phyloP scores from a whole-genome alignment of 2,888 invertebrate species.

The Fabriciana adippe region DNA sequence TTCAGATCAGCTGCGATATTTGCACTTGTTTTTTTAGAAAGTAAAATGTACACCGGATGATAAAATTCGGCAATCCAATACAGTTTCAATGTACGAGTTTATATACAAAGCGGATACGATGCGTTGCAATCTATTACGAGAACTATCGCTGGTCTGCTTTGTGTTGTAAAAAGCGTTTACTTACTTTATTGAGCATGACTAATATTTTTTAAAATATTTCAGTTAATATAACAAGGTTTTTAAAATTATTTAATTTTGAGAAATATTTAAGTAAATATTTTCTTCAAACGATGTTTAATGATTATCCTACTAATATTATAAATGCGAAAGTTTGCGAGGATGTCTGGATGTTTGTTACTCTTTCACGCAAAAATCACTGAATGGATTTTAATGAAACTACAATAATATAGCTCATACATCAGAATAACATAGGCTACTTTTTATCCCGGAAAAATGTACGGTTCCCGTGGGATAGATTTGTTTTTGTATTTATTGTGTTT shows the following conservation, averaged over 20 bases:
- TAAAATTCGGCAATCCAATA: conserved; percentile 23
- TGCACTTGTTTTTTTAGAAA: conserved; percentile 39
- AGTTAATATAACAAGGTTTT: not conserved
- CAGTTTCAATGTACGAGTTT: conserved; percentile 17
- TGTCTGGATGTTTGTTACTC: no score
- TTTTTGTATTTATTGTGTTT: no score
- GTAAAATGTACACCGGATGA: conserved; percentile 32
- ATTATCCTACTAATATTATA: no score
- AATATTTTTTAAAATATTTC: not conserved
- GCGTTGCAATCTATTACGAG: not conserved
- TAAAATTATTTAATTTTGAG: not conserved
- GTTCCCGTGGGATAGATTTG: no score
- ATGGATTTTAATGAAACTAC: no score
- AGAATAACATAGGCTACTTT: no score
- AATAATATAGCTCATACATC: no score
- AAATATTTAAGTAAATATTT: not conserved
- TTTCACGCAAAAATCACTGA: no score
- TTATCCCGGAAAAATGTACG: no score
- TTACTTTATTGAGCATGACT: not conserved
- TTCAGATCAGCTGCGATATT: conserved; percentile 33
- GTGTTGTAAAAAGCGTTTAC: not conserved
- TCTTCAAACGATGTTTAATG: not conserved
- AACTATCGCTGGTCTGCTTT: no score
- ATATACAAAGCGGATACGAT: conserved; percentile 8
- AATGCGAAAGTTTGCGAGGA: no score